phyloP scores from a whole-genome alignment of 2,888 invertebrate genomes.

The Drosophila merina region DNA sequence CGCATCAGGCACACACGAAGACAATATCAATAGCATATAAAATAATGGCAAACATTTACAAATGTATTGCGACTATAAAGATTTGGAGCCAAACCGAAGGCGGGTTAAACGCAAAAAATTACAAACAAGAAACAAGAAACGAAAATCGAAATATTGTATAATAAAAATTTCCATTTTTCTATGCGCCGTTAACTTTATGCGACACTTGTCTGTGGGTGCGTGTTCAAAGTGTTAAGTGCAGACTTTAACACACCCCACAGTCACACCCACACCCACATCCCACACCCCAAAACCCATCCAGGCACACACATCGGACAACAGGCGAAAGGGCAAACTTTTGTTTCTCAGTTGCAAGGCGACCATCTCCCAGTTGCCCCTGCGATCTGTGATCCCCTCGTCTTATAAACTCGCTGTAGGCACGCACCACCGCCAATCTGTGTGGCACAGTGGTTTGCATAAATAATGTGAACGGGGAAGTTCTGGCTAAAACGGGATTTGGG shows the following conservation, averaged over 20 bases:
- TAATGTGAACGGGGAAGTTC: neutral
- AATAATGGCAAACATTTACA: constrained; percentile 67
- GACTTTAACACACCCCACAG: constrained; percentile 33
- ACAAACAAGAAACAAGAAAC: constrained; percentile 37
- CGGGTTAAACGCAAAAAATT: neutral
- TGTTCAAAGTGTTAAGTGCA: constrained; percentile 74
- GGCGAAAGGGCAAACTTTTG: constrained; percentile 63
- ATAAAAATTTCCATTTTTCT: constrained; percentile 77
- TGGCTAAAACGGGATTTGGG: neutral
- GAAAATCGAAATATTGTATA: constrained; percentile 63
- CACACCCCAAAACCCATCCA: constrained; percentile 36
- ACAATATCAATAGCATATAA: constrained; percentile 45
- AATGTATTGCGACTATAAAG: constrained; percentile 68
- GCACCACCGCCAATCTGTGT: constrained; percentile 41
- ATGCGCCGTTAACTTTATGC: constrained; percentile 78
- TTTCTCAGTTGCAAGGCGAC: constrained; percentile 40
- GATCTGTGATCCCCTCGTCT: constrained; percentile 15
- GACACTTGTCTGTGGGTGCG: constrained; percentile 75
- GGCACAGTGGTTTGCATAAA: constrained; percentile 32
- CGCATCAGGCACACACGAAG: constrained; percentile 24
- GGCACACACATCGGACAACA: constrained; percentile 33
- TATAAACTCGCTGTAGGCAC: constrained; percentile 65
- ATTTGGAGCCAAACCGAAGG: constrained; percentile 55
- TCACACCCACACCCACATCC: constrained; percentile 37
- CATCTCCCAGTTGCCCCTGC: neutral